Base-by-base conservation (phyloP, 2,797 vertebrate species). In the Caiman crocodilus region DNA sequence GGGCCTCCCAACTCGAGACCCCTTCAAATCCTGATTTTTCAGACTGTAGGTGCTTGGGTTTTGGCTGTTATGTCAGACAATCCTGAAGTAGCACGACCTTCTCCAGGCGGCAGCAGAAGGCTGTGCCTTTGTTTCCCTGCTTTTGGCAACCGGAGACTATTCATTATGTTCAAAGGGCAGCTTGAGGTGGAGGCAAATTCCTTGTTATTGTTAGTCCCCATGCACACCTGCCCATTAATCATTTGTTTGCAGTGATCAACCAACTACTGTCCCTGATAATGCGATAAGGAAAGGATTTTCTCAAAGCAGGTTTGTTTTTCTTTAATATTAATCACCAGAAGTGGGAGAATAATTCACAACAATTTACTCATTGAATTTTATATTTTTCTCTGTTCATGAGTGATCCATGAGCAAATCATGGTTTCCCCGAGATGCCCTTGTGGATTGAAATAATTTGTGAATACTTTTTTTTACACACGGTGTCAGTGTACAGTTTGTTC, bases 1-100 rank as follows among this genome's bases (percentile, higher is more conserved):
- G 4, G 77, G 78, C 15, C 82, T 85, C 76, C 11, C 4, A 0
- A 58, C 1, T 0, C 7, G 18, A 0, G 0, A 14, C 79, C 71
- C 65, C 76, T 93, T 86, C 80, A 81, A 67, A 61, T 32, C 82
- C 93, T 73, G 69, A 21, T 25, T 82, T 67, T 85, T 76, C 56
- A 63, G 90, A 81, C 71, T 18, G n/a, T 2, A 59, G 63, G 56
- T 90, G 42, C 14, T 84, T 84, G 93, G 75, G 20, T 35, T 50
- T 79, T 78, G 2, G 56, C 81, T 87, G 91, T 84, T 76, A 56
- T 3, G 18, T 35, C 65, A 63, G 75, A 85, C 73, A 85, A 81
- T 67, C 85, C 87, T 76, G 84, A 76, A 76, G 56, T 88, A 8
- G 26, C 0, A 1, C 5, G 10, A 4, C 90, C 67, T n/a, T 26